Evolutionary conservation across 2,113 vertebrate species (phyloP), one percentile per base, ranked within the genome.

Genomic region (Podilymbus podiceps): DNA sequence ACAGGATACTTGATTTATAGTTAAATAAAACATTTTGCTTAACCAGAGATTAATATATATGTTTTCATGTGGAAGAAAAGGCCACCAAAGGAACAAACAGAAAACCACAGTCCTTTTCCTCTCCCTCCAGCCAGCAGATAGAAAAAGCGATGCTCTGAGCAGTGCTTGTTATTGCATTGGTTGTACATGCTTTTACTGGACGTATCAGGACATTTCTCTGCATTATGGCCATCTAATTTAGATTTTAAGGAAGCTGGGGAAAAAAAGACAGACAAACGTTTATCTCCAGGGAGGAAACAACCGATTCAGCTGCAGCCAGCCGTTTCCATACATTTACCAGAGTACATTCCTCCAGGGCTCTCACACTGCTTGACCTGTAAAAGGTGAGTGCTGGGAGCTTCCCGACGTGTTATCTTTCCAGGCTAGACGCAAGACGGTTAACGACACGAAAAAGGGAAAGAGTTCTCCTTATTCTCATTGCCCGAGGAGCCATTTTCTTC

Each of bases 301-400:
- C 62, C 27, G 69, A 89, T 87, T 96, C 93, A 95, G 95, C 94
- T 96, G 96, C 91, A 96, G 89, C 89, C 91, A 91, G 94, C 89
- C 77, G 89, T 91, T 96, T 89, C 67, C 44, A 79, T 94, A 94
- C 91, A 95, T 96, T 93, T 93, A 89, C 87, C 95, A 97, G 94
- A 94, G 66, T 73, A 85, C 87, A 62, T 92, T 95, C 73, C 89
- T 93, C 24, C 73, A 76, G 89, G 84, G 80, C 53, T 89, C 38
- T 46, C 58, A 85, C 53, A 38, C 58, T 82, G 76, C 80, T 93
- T 93, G 95, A 92, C 92, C 92, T 95, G 75, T 58, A 66, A 87
- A 89, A 96, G 95, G 94, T 94, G 90, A 97, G 73, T 1, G 4
- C 69, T 87, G 53, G 90, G 85, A 87, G 53, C 62, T 85, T 85